phyloP scores from a whole-genome alignment of 2,888 invertebrate species.

The Plebejus anna region DNA sequence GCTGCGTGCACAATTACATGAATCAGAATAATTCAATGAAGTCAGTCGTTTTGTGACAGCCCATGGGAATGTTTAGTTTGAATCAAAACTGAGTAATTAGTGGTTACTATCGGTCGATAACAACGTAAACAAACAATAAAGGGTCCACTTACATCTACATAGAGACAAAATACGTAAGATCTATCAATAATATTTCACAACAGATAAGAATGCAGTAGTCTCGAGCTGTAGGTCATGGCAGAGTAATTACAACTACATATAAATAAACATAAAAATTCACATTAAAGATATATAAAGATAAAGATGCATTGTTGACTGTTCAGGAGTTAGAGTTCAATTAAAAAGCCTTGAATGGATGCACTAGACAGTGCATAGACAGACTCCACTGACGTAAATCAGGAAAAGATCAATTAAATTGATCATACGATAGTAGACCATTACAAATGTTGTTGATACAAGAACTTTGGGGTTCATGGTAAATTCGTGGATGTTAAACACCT shows the following conservation, averaged over 20 bases:
- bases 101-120: neutral
- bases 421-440: neutral
- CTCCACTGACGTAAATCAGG: neutral
- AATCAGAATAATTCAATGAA: conserved; percentile 8
- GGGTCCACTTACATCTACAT: neutral
- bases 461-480: neutral
- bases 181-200: conserved; percentile 13
- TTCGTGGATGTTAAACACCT: neutral
- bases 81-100: neutral
- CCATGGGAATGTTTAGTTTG: neutral
- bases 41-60: neutral
- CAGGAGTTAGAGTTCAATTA: neutral
- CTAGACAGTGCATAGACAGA: neutral
- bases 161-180: conserved; percentile 17
- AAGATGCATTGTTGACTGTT: neutral
- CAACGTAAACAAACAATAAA: conserved; percentile 15
- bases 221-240: conserved; percentile 19
- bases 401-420: neutral
- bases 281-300: conserved; percentile 2
- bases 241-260: neutral
- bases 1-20: neutral
- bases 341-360: neutral
- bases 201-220: conserved; percentile 14
- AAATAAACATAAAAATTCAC: conserved; percentile 6
- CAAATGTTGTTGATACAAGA: neutral